Percentiles rank a stretch among this genome's conserved stretches.
These are phyloP conservation scores for Myotis myotis DNA, from an alignment of 2,797 vertebrate genomes.

Conservation along the genomic window DNA sequence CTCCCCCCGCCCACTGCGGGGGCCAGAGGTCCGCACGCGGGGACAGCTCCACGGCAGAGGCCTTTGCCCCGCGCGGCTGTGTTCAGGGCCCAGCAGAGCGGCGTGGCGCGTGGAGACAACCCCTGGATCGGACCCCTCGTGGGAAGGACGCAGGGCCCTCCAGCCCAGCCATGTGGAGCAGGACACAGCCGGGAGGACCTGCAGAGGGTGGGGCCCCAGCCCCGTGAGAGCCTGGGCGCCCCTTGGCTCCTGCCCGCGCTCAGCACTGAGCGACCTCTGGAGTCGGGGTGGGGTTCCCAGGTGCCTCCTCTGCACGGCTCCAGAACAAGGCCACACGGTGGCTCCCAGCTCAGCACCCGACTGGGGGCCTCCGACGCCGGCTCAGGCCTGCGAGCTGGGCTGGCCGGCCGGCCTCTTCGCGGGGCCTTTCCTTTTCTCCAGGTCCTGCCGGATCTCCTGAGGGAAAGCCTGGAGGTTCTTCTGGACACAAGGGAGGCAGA, in stretches of 20 bases:
- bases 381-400: neutral
- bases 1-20: too few relatives aligned
- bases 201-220: neutral
- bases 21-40: too few relatives aligned
- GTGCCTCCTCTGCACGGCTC: neutral
- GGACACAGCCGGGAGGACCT: too few relatives aligned
- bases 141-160: neutral
- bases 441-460: constrained; percentile 88
- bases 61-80: neutral
- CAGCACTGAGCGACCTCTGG: neutral
- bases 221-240: neutral
- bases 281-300: neutral
- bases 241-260: neutral
- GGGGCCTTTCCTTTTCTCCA: constrained; percentile 85
- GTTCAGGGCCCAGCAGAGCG: neutral
- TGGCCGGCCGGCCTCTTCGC: constrained; percentile 62
- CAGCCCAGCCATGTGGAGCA: fast-evolving
- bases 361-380: fast-evolving
- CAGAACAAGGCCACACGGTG: fast-evolving
- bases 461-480: constrained; percentile 90
- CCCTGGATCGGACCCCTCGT: neutral
- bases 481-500: constrained; percentile 90
- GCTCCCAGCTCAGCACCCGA: fast-evolving
- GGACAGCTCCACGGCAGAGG: neutral
- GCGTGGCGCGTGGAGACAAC: neutral